These are phyloP conservation scores for Gallinago paraguaiae DNA, from an alignment of 2,113 vertebrate species.

Conservation along the genomic window DNA sequence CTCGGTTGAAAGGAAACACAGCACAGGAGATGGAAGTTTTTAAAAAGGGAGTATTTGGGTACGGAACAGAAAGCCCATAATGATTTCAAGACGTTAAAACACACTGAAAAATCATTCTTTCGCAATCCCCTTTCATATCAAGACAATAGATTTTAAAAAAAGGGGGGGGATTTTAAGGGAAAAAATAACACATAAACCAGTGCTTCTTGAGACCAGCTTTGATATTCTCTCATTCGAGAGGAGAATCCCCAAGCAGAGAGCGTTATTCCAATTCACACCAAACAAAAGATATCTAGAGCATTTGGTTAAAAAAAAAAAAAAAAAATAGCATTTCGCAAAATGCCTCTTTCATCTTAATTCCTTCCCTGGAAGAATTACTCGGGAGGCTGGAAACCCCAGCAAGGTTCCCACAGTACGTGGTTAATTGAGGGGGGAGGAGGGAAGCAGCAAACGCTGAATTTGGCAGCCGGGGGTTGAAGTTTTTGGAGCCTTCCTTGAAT, in stretches of 20 bases:
- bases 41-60: not conserved
- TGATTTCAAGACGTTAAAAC: not conserved
- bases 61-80: not conserved
- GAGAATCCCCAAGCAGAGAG: not conserved
- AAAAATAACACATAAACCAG: not conserved
- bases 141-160: not conserved
- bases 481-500: not conserved
- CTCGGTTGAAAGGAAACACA: not conserved
- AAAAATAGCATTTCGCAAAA: not conserved
- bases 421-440: not conserved
- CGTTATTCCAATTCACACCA: not conserved
- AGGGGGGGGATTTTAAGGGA: not conserved
- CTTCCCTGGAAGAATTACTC: not conserved
- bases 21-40: not conserved
- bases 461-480: rapidly evolving
- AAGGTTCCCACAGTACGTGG: not conserved
- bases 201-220: not conserved
- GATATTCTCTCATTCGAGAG: not conserved
- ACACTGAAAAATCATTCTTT: not conserved
- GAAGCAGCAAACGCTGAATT: not conserved
- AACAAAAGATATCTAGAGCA: not conserved
- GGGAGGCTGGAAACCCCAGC: not conserved
- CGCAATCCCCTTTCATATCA: not conserved
- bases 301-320: not conserved
- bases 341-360: not conserved